Conservation (phyloP, 2,113 vertebrate genomes). For the Callochromis pleurospilus region DNA sequence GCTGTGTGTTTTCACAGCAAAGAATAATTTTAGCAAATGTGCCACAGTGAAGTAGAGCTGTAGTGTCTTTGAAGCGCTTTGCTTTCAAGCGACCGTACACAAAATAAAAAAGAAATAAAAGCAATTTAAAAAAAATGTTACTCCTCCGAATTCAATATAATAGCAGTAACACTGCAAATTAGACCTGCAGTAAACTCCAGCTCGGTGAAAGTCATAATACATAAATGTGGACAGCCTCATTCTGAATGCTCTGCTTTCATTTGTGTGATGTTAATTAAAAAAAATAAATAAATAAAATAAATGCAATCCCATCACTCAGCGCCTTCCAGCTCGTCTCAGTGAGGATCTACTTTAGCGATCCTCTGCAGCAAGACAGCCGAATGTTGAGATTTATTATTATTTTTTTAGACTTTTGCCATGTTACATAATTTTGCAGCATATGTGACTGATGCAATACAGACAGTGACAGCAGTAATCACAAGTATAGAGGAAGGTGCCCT, state of each 20-base stretch:
- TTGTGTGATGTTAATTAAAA: background rate
- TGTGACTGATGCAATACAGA: conserved; percentile 28
- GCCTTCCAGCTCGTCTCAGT: background rate
- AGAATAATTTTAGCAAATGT: conserved; percentile 22
- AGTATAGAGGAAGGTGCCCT: background rate
- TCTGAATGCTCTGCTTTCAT: background rate
- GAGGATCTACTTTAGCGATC: background rate
- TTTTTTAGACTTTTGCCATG: background rate
- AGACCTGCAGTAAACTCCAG: background rate
- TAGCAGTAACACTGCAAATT: background rate
- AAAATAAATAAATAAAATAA: too few relatives aligned
- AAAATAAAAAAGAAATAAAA: background rate
- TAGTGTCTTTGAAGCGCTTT: conserved; percentile 1
- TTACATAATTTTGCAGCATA: conserved; percentile 8
- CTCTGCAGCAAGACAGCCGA: background rate
- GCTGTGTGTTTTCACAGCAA: conserved; percentile 12
- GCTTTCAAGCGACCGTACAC: background rate
- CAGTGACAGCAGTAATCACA: conserved; percentile 17
- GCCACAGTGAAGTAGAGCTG: background rate
- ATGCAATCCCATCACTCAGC: background rate
- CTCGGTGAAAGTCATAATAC: background rate
- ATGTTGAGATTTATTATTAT: background rate
- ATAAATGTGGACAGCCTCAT: background rate
- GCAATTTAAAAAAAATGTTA: background rate
- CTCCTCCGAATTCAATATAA: background rate